These are phyloP conservation scores for Cheilosia urbana DNA, from an alignment of 2,888 invertebrate genomes.

Conservation along the genomic window DNA sequence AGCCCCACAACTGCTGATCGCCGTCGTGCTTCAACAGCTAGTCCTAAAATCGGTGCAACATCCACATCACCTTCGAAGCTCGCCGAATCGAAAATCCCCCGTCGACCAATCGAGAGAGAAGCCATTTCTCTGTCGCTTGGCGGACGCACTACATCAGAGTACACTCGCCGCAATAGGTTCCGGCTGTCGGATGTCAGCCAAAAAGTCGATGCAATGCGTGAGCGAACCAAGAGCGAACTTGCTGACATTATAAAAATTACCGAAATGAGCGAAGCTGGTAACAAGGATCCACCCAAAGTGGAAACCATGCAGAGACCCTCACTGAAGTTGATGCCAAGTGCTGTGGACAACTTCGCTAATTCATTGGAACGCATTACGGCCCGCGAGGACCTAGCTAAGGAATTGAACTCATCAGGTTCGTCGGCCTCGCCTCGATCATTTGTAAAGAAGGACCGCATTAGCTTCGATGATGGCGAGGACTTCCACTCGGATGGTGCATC, in stretches of 20 bases:
- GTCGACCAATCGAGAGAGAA: constrained; percentile 51
- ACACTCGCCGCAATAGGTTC: constrained; percentile 77
- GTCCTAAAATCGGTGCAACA: constrained; percentile 77
- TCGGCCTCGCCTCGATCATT: constrained; percentile 77
- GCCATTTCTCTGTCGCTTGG: constrained; percentile 42
- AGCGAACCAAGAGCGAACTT: constrained; percentile 82
- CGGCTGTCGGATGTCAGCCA: constrained; percentile 79
- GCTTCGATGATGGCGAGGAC: constrained; percentile 65
- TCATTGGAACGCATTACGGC: constrained; percentile 55
- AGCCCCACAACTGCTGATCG: constrained; percentile 74
- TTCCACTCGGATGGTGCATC: constrained; percentile 71
- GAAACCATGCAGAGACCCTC: constrained; percentile 18
- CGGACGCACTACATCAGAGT: constrained; percentile 51
- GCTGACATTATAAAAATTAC: constrained; percentile 83
- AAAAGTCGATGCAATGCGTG: constrained; percentile 80
- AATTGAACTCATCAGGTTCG: constrained; percentile 64
- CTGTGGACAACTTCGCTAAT: constrained; percentile 50
- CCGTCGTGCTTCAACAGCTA: constrained; percentile 78
- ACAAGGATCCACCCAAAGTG: constrained; percentile 30
- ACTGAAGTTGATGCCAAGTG: constrained; percentile 37
- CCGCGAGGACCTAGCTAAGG: constrained; percentile 40
- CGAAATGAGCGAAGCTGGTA: constrained; percentile 78
- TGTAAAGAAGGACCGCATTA: constrained; percentile 77
- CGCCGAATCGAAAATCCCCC: constrained; percentile 64
- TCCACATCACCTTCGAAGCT: constrained; percentile 45